Percentiles rank a stretch among this genome's conserved stretches.
Conservation (phyloP, 1,140 invertebrate genomes). For the Bombus difficillimus region DNA sequence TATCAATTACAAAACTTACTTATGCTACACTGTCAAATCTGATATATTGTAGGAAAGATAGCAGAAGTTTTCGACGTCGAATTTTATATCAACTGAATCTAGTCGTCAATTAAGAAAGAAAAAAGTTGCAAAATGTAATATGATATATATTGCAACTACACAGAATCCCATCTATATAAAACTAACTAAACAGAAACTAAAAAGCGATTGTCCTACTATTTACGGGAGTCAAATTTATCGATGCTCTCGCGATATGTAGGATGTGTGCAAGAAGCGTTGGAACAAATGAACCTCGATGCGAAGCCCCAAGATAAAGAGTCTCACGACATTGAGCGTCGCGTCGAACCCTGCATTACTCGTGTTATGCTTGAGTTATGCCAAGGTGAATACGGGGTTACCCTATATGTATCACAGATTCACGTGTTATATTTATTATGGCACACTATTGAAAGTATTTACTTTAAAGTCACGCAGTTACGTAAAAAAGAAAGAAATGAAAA, state of each 20-base stretch:
- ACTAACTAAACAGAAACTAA: no score
- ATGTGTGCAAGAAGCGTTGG: background rate
- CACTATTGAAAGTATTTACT: background rate
- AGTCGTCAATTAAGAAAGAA: no score
- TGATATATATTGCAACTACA: no score
- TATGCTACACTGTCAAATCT: no score
- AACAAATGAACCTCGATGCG: background rate
- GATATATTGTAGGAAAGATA: no score
- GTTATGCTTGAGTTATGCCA: constrained; percentile 52
- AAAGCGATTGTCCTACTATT: background rate
- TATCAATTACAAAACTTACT: background rate
- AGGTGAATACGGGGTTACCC: constrained; percentile 19
- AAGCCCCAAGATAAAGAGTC: constrained; percentile 41
- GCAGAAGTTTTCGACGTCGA: no score
- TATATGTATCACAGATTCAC: background rate
- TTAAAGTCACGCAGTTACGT: no score
- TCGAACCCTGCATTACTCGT: constrained; percentile 45
- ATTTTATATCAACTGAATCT: no score
- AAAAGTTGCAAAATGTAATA: no score
- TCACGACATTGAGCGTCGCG: constrained; percentile 61
- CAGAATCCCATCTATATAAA: no score
- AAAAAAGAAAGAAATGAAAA: background rate
- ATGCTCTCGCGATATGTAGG: background rate
- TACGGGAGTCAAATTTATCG: background rate
- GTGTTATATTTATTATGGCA: constrained; percentile 13